phyloP scores from a whole-genome alignment of 1,140 invertebrate genomes.

The Drosophila bifasciata region DNA sequence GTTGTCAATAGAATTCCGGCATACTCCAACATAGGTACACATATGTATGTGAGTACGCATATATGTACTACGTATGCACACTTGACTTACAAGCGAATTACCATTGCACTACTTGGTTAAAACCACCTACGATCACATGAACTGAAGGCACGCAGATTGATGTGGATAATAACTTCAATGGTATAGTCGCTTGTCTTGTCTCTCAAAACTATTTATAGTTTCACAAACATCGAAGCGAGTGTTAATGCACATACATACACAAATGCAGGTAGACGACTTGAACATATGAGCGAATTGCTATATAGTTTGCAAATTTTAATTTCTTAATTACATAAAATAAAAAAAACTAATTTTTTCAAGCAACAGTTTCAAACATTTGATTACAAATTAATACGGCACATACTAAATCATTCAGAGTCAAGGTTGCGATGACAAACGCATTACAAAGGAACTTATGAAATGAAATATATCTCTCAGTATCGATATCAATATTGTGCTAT shows the following conservation, averaged over 20 bases:
- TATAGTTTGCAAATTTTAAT: conserved; percentile 3
- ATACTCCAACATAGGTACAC: background rate
- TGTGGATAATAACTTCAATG: too few relatives aligned
- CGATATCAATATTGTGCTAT: conserved; percentile 1
- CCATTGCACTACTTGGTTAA: too few relatives aligned
- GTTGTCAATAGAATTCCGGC: background rate
- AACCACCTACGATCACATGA: too few relatives aligned
- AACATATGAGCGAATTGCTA: conserved; percentile 27
- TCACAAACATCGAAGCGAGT: conserved; percentile 21
- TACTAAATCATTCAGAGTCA: conserved; percentile 52
- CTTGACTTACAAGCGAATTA: too few relatives aligned
- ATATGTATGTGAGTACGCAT: conserved; percentile 6
- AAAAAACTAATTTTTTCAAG: conserved; percentile 28
- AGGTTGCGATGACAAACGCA: conserved; percentile 21
- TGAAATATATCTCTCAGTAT: background rate
- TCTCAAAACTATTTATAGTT: background rate
- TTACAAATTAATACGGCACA: conserved; percentile 53
- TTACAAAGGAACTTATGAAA: conserved; percentile 4
- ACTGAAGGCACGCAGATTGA: conserved; percentile 7
- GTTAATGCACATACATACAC: conserved; percentile 33
- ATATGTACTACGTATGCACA: conserved; percentile 8
- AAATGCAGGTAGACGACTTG: conserved; percentile 24
- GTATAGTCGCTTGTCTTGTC: background rate
- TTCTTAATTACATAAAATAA: conserved; percentile 32
- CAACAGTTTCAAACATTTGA: conserved; percentile 46